Percentiles rank a stretch among this genome's conserved stretches.
Evolutionary conservation across 2,113 vertebrate genomes (phyloP).

Genomic region (Geothlypis trichas): DNA sequence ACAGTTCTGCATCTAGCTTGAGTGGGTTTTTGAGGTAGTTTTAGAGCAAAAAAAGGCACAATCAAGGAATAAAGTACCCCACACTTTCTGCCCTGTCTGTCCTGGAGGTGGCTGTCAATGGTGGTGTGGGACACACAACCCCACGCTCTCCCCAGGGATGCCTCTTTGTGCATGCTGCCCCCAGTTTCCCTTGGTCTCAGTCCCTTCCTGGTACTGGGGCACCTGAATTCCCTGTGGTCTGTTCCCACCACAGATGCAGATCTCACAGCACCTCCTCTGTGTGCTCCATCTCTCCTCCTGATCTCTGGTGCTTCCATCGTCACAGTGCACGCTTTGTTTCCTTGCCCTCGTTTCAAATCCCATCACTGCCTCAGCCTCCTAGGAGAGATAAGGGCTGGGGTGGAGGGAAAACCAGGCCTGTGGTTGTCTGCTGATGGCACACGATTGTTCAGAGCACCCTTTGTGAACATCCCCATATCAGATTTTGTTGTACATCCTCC

Average conservation of each 20-base stretch:
- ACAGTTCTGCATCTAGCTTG: not conserved
- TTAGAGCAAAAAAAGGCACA: not conserved
- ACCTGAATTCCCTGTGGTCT: not conserved
- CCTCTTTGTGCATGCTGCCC: fast-evolving
- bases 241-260: not conserved
- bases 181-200: not conserved
- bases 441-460: not conserved
- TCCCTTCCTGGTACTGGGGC: not conserved
- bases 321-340: fast-evolving
- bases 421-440: not conserved
- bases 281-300: not conserved
- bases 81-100: not conserved
- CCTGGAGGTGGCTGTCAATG: fast-evolving
- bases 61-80: not conserved
- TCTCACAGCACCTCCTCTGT: fast-evolving
- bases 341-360: not conserved
- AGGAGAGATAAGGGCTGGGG: slow-evolving; percentile 12
- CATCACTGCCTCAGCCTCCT: slow-evolving; percentile 15
- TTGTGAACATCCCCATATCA: fast-evolving
- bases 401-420: not conserved
- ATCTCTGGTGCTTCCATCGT: not conserved
- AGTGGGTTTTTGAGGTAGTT: not conserved
- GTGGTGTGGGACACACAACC: fast-evolving
- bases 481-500: not conserved
- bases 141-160: not conserved